Conservation (phyloP, 1,140 invertebrate species). For the Cataglyphis hispanica region DNA sequence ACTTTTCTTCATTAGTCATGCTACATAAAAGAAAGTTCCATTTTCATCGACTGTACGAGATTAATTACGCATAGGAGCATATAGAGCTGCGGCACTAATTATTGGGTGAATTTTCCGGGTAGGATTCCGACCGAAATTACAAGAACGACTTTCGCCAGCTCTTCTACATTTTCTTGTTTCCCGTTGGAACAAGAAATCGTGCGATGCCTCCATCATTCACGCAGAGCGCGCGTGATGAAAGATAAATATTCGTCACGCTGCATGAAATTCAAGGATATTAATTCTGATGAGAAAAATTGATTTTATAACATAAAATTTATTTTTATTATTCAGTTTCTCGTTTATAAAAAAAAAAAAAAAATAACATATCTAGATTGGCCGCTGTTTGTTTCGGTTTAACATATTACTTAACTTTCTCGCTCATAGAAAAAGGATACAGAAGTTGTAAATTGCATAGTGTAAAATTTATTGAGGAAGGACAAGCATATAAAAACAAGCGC, state of each 20-base stretch:
- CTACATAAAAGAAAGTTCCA: slow-evolving; percentile 63
- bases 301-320: not conserved
- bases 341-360: slow-evolving; percentile 1
- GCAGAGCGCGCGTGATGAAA: not conserved
- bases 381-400: not conserved
- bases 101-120: slow-evolving; percentile 65
- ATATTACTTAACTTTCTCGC: slow-evolving; percentile 11
- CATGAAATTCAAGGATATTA: slow-evolving; percentile 51
- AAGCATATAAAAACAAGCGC: not conserved
- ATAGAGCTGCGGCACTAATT: slow-evolving; percentile 66
- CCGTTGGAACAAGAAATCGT: slow-evolving; percentile 42
- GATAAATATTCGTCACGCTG: slow-evolving; percentile 20
- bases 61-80: slow-evolving; percentile 59
- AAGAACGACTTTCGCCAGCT: slow-evolving; percentile 14
- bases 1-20: slow-evolving; percentile 45
- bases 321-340: not conserved
- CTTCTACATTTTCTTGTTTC: slow-evolving; percentile 35
- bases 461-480: slow-evolving; percentile 29
- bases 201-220: not conserved
- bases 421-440: slow-evolving; percentile 15
- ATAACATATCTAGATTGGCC: not conserved
- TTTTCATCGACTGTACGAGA: slow-evolving; percentile 31
- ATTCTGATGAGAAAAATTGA: not conserved
- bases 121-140: slow-evolving; percentile 8
- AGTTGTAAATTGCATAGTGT: not conserved